These are phyloP conservation scores for Pantherophis alleghaniensis DNA, from an alignment of 2,797 vertebrate genomes.

Conservation along the genomic window DNA sequence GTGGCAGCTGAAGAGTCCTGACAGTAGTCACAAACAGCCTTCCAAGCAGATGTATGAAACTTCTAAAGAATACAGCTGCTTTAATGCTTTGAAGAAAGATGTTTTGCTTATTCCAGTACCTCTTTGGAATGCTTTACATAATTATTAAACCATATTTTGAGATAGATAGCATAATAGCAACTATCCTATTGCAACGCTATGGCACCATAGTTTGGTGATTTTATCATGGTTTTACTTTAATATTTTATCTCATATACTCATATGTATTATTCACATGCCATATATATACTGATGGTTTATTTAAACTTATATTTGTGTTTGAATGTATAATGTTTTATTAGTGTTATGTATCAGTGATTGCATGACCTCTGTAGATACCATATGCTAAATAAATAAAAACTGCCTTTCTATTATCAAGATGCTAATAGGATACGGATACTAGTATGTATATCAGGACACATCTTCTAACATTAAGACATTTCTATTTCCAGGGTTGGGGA, in stretches of 20 bases:
- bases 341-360: background rate
- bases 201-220: background rate
- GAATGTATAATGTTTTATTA: background rate
- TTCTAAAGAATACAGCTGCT: background rate
- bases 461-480: background rate
- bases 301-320: background rate
- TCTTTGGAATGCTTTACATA: background rate
- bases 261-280: background rate
- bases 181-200: background rate
- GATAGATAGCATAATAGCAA: background rate
- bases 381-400: background rate
- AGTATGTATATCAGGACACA: background rate
- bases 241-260: background rate
- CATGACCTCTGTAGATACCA: background rate
- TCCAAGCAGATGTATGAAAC: background rate
- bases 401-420: background rate
- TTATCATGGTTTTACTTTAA: background rate
- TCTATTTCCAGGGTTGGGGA: slow-evolving; percentile 89
- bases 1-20: background rate
- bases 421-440: background rate
- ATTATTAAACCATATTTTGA: background rate
- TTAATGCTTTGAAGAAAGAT: background rate
- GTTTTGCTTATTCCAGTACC: background rate
- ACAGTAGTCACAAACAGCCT: background rate
- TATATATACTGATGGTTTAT: background rate